Evolutionary conservation across 2,797 vertebrate genomes (phyloP).

Genomic region (Sebastes oblongus): DNA sequence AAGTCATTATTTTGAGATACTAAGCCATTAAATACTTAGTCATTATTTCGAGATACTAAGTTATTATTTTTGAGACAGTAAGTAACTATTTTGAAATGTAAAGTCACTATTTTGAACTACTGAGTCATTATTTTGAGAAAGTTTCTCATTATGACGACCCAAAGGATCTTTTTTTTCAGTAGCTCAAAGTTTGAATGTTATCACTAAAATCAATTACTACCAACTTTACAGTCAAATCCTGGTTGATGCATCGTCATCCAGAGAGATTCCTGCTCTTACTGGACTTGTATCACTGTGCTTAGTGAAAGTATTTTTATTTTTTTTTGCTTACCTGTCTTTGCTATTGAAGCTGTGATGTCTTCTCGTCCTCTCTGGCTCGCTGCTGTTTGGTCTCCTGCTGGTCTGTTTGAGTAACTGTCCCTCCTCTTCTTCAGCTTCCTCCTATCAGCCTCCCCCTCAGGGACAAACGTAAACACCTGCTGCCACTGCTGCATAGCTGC

Average conservation of each 20-base stretch:
- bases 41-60: too few species aligned
- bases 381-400: constrained; percentile 1
- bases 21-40: too few species aligned
- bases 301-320: background rate
- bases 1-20: too few species aligned
- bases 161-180: background rate
- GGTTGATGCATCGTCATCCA: background rate
- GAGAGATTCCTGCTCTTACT: background rate
- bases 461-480: constrained; percentile 29
- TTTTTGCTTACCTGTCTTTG: constrained; percentile 29
- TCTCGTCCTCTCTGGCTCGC: background rate
- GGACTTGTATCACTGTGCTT: background rate
- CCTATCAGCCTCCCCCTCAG: background rate
- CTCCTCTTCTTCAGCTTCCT: constrained; percentile 7
- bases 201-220: background rate
- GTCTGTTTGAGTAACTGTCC: constrained; percentile 1
- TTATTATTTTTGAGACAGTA: too few species aligned
- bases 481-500: constrained; percentile 28
- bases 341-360: background rate
- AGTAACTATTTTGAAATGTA: too few species aligned
- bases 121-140: background rate
- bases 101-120: too few species aligned
- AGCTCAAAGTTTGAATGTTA: background rate
- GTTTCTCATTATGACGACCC: background rate
- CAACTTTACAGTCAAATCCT: background rate